Base-by-base conservation (phyloP, 2,797 vertebrate genomes). In the Acomys russatus region DNA sequence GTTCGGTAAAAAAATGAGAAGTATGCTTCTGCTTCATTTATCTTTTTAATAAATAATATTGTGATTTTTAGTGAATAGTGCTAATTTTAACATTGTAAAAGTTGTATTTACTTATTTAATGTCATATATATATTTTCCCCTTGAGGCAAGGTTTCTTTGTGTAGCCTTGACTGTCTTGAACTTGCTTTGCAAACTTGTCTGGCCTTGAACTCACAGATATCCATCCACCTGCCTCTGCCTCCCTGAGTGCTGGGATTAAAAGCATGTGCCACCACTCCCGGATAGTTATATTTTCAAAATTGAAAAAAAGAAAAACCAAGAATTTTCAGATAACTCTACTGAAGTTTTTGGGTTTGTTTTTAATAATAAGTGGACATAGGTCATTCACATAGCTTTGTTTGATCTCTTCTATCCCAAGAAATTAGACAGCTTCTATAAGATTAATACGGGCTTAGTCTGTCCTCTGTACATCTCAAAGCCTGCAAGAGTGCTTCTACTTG, bases 11-110 rank as follows among this genome's bases (percentile, higher is more conserved):
- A 89, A 80, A 30, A 94, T 95, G 38, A 89, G 56, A 66, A 90
- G 22, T 84, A 38, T 6, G n/a, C 20, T 89, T 92, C 17, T 93
- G 61, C n/a, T 28, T 95, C 84, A 85, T 83, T 93, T 93, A 83
- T 86, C 23, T 49, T 87, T 96, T 91, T 54, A 64, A 76, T 51
- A 96, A 94, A 87, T 90, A 89, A 91, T 93, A 64, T 49, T 90
- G 10, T 91, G 56, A 9, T 76, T 83, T 71, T 79, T n/a, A 59
- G n/a, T 95, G 56, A 61, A 15, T 87, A 88, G 23, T 92, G 6
- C 56, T 86, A 25, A 85, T 93, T 84, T 84, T 68, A 70, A 74
- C 74, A 44, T 91, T 70, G 14, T 76, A 61, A 74, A 88, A 76
- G 9, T 71, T 80, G 51, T 78, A 25, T 66, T 91, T 92, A 44